Conservation (phyloP, 2,888 invertebrate species). For the Agrochola lychnidis region DNA sequence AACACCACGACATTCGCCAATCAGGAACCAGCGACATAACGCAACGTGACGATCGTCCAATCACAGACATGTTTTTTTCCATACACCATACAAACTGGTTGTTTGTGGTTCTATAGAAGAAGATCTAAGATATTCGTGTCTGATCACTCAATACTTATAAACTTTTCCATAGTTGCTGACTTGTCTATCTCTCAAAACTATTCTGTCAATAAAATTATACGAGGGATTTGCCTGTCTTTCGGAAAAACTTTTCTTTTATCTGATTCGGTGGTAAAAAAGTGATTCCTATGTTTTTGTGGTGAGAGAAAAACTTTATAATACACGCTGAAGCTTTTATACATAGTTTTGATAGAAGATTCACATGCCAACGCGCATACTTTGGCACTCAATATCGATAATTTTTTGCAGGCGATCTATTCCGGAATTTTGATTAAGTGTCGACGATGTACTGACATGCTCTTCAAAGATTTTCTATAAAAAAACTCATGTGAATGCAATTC, state of each 20-base stretch:
- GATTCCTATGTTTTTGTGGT: slow-evolving; percentile 10
- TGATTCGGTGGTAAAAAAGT: slow-evolving; percentile 22
- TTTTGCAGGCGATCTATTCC: slow-evolving; percentile 42
- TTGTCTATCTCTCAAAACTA: slow-evolving; percentile 20
- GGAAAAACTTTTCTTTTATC: slow-evolving; percentile 30
- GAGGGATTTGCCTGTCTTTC: slow-evolving; percentile 6
- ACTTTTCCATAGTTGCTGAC: slow-evolving; percentile 6
- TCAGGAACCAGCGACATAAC: not conserved
- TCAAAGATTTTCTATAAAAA: slow-evolving; percentile 14
- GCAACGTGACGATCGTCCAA: not conserved
- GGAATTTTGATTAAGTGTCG: slow-evolving; percentile 41
- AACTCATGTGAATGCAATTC: slow-evolving; percentile 28
- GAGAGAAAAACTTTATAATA: not conserved
- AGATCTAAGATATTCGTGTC: not conserved
- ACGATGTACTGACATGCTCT: slow-evolving; percentile 17
- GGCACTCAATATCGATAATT: slow-evolving; percentile 28
- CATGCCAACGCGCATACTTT: not conserved
- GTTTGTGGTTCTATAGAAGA: not conserved
- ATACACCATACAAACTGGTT: not conserved
- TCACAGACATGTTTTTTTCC: slow-evolving; percentile 1
- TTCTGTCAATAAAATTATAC: slow-evolving; percentile 36
- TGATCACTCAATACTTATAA: slow-evolving; percentile 17
- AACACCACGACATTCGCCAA: not conserved
- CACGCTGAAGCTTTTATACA: not conserved
- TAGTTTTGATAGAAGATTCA: not conserved